A percentile compares a stretch with the other conserved stretches of the same genome.
Conservation (phyloP, 2,797 vertebrate species). For the Trachops cirrhosus region DNA sequence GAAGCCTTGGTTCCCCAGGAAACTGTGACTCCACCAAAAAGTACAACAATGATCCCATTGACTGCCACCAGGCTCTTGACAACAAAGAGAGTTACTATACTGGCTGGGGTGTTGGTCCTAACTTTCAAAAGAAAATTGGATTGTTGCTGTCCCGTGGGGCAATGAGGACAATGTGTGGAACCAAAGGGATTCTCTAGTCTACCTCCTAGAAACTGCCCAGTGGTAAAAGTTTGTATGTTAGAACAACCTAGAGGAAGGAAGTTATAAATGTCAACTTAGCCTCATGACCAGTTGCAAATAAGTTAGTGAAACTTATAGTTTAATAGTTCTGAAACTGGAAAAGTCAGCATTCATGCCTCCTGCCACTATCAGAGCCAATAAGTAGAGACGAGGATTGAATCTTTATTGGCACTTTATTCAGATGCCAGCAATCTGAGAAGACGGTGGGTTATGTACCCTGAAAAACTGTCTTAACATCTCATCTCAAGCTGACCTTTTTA, state of each 20-base stretch:
- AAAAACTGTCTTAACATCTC: not conserved
- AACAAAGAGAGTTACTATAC: not conserved
- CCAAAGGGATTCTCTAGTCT: not conserved
- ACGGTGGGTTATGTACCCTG: not conserved
- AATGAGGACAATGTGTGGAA: not conserved
- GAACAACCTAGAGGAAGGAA: not conserved
- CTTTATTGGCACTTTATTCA: not conserved
- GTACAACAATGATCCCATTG: not conserved
- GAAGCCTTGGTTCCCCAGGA: not conserved
- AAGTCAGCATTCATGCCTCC: not conserved
- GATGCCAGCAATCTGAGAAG: not conserved
- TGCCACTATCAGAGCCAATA: not conserved
- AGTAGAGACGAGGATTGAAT: not conserved
- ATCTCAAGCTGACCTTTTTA: not conserved
- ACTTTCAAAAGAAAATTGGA: not conserved
- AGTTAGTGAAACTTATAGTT: not conserved
- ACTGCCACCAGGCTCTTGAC: not conserved
- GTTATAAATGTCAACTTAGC: not conserved
- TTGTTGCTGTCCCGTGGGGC: not conserved
- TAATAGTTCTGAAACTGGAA: not conserved
- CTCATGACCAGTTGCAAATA: not conserved
- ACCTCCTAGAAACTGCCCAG: not conserved
- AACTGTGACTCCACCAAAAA: not conserved
- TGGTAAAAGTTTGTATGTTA: not conserved
- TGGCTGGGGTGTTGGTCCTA: not conserved